phyloP scores from a whole-genome alignment of 2,113 vertebrate genomes.

The Sinocyclocheilus rhinocerous region DNA sequence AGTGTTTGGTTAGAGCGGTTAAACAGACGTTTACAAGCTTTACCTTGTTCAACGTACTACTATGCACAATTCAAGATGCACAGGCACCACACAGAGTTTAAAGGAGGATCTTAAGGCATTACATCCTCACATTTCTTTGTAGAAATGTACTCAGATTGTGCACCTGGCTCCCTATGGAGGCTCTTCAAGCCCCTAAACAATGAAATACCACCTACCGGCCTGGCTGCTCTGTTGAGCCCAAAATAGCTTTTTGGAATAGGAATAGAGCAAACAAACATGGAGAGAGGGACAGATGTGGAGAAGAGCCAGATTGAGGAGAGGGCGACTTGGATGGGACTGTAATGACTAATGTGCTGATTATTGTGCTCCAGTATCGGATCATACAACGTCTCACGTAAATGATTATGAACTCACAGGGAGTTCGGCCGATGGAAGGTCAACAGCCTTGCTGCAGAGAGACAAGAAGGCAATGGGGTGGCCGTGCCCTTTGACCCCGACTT shows the following conservation, averaged over 20 bases:
- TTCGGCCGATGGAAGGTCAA: conserved; percentile 85
- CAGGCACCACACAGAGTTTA: conserved; percentile 6
- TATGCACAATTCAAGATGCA: background rate
- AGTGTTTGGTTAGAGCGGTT: conserved; percentile 6
- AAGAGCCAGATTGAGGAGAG: conserved; percentile 34
- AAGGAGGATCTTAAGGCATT: conserved; percentile 26
- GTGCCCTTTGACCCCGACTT: conserved; percentile 80
- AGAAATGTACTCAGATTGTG: conserved; percentile 37
- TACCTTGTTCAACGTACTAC: background rate
- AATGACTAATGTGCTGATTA: conserved; percentile 36
- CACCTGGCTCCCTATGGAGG: conserved; percentile 43
- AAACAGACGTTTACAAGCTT: conserved; percentile 1
- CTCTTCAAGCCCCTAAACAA: conserved; percentile 44
- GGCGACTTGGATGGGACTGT: background rate
- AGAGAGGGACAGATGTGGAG: conserved; percentile 23
- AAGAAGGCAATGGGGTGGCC: conserved; percentile 68
- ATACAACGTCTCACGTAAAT: conserved; percentile 4
- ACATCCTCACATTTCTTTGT: conserved; percentile 21
- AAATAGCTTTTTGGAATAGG: conserved; percentile 35
- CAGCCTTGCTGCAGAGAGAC: conserved; percentile 78
- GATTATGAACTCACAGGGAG: conserved; percentile 69
- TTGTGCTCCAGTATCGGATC: conserved; percentile 6
- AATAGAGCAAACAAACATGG: conserved; percentile 29
- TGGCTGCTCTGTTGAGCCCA: conserved; percentile 28
- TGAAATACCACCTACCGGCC: conserved; percentile 49